phyloP scores from a whole-genome alignment of 2,797 vertebrate species.

The Macropodus opercularis region DNA sequence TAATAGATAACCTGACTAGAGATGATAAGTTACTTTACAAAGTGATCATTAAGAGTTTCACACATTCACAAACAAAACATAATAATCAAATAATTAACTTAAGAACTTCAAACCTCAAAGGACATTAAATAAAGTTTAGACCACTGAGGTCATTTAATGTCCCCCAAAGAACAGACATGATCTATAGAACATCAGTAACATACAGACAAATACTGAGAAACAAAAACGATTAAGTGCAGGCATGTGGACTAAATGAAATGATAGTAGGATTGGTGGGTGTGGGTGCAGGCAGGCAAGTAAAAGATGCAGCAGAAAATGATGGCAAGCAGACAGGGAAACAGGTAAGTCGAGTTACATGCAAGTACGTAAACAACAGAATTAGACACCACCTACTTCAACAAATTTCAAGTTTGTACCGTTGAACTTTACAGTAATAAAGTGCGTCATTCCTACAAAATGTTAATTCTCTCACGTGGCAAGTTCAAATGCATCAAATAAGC shows the following conservation, averaged over 20 bases:
- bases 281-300: constrained; percentile 2
- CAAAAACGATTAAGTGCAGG: not conserved
- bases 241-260: not conserved
- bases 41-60: not conserved
- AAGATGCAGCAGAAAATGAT: not conserved
- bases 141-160: not conserved
- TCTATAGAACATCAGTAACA: not conserved
- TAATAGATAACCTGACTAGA: not conserved
- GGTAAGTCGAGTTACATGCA: constrained; percentile 18
- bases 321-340: constrained; percentile 7
- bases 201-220: not conserved
- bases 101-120: too few relatives aligned
- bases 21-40: too few relatives aligned
- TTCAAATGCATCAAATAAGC: not conserved
- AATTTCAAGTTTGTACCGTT: not conserved
- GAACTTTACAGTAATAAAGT: not conserved
- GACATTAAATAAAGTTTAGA: not conserved
- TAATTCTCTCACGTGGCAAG: not conserved
- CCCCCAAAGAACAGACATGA: constrained; percentile 4
- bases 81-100: not conserved
- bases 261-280: not conserved
- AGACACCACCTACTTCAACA: not conserved
- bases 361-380: constrained; percentile 2
- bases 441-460: too few relatives aligned
- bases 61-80: not conserved